Evolutionary conservation across 2,113 vertebrate species (phyloP), one percentile per base, ranked within the genome.

Genomic region (Fulmarus glacialis): DNA sequence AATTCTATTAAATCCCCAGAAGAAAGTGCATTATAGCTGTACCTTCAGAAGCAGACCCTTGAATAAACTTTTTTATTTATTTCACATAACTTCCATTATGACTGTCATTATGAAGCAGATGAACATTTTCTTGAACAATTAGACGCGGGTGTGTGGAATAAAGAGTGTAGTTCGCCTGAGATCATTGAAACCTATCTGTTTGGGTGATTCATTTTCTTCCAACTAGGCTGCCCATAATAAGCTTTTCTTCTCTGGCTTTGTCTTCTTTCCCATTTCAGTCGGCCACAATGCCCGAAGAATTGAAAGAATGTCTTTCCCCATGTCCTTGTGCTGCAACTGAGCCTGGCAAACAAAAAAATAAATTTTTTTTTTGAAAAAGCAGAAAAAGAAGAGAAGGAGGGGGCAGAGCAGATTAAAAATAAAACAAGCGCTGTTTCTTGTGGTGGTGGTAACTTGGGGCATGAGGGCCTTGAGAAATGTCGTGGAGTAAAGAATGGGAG

Each of bases 81-180:
- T 98, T 97, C 98, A 97, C 97, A 95, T 98, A 97, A 97, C 97
- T 98, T 94, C 93, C 92, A 98, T 98, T 98, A 96, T 98, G 96
- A 89, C 94, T 97, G 92, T 85, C 98, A 98, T 98, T 98, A 98
- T 98, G 97, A 98, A 98, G 94, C 97, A 98, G 98, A 98, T 98
- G 98, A 98, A 98, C 98, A 98, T 98, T 98, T 98, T 97, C 97
- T 97, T 97, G 97, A 98, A 98, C 98, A 98, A 98, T 98, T 98
- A 98, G 97, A 97, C 0, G 70, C 42, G 93, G 93, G 97, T 96
- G 95, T 95, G 58, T 34, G 77, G 95, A 98, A 98, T 98, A 98
- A 98, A 98, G 97, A 98, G 94, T 8, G 81, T 94, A 93, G 98
- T 97, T 98, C 67, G 91, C 97, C 89, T 90, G 97, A 98, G 98